Conservation (phyloP, 2,888 invertebrate genomes). For the Perdita meconis region DNA sequence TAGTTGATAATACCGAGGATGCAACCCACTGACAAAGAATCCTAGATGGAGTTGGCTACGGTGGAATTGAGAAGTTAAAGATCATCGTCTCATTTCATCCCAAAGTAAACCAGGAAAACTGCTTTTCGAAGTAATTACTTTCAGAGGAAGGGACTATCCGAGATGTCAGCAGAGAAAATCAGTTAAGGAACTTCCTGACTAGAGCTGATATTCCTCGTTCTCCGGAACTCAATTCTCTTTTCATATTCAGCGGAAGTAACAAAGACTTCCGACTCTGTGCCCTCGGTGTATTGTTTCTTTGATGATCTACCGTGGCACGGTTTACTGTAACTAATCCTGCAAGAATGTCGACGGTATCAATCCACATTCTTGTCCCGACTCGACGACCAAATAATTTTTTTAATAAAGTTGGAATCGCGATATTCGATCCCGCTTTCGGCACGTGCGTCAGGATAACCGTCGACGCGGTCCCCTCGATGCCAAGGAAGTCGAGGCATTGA, state of each 20-base stretch:
- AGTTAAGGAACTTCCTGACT: background rate
- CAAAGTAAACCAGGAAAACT: background rate
- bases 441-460: slow-evolving; percentile 3
- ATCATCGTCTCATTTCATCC: slow-evolving; percentile 20
- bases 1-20: slow-evolving; percentile 27
- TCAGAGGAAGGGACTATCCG: background rate
- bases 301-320: too few species aligned
- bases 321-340: too few species aligned
- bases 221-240: too few species aligned
- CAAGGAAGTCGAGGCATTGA: slow-evolving; percentile 25
- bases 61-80: slow-evolving; percentile 30
- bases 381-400: too few species aligned
- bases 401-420: too few species aligned
- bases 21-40: slow-evolving; percentile 34
- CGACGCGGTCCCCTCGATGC: background rate
- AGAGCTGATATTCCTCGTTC: too few species aligned
- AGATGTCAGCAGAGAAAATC: slow-evolving; percentile 4
- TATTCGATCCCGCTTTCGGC: background rate
- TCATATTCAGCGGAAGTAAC: too few species aligned
- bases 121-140: slow-evolving; percentile 21
- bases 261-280: too few species aligned
- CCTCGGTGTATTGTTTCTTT: too few species aligned
- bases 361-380: too few species aligned
- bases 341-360: too few species aligned
- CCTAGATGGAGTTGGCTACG: slow-evolving; percentile 5